Percentiles rank a stretch among this genome's conserved stretches.
Conservation (phyloP, 2,888 invertebrate species). For the Caenorhabditis sp. region DNA sequence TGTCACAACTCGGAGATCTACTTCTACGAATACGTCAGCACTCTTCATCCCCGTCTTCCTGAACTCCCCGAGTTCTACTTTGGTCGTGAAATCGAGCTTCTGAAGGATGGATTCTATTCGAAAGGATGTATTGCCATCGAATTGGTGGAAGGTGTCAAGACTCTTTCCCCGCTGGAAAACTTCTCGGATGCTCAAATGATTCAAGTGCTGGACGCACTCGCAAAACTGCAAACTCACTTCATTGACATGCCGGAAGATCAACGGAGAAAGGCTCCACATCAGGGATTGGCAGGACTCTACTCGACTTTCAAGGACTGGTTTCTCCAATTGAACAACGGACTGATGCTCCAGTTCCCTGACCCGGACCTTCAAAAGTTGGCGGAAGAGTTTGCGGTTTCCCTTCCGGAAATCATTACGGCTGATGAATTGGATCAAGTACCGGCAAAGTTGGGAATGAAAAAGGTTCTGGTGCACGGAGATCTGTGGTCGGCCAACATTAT, state of each 20-base stretch:
- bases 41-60: neutral
- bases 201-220: constrained; percentile 39
- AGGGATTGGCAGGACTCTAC: constrained; percentile 37
- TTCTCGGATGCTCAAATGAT: constrained; percentile 46
- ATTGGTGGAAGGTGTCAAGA: constrained; percentile 36
- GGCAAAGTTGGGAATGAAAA: constrained; percentile 31
- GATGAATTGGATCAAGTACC: constrained; percentile 31
- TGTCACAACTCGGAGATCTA: constrained; percentile 58
- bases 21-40: constrained; percentile 41
- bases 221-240: constrained; percentile 29
- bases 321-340: constrained; percentile 33
- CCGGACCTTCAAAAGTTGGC: constrained; percentile 30
- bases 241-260: constrained; percentile 18
- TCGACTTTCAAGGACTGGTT: constrained; percentile 46
- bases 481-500: constrained; percentile 61
- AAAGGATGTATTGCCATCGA: constrained; percentile 63
- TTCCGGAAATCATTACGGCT: constrained; percentile 29
- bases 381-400: constrained; percentile 11
- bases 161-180: constrained; percentile 41
- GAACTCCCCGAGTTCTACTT: constrained; percentile 46
- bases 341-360: constrained; percentile 32
- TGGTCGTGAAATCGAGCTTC: constrained; percentile 14
- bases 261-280: constrained; percentile 31
- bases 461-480: constrained; percentile 58
- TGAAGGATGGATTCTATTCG: constrained; percentile 35